A percentile compares a stretch with the other conserved stretches of the same genome.
phyloP scores from a whole-genome alignment of 2,888 invertebrate genomes.

The Orthonychiurus folsomi region DNA sequence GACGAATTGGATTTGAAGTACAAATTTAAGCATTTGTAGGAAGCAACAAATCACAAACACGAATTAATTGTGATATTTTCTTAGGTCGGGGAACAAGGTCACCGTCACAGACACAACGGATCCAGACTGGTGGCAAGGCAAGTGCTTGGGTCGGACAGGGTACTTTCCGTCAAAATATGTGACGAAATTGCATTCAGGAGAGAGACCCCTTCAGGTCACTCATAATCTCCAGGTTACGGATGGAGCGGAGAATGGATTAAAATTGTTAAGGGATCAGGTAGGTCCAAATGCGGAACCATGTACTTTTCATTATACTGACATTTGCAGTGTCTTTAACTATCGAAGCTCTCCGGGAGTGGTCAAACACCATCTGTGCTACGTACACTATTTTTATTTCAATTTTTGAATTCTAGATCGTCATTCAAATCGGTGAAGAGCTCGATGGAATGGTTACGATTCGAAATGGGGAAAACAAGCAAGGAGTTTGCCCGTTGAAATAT shows the following conservation, averaged over 20 bases:
- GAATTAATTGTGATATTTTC: too few species aligned
- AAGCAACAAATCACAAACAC: too few species aligned
- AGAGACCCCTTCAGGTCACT: conserved; percentile 80
- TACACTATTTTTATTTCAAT: too few species aligned
- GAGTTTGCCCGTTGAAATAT: conserved; percentile 86
- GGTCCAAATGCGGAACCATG: background rate
- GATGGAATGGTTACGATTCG: conserved; percentile 91
- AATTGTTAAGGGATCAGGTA: conserved; percentile 75
- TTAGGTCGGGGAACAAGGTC: conserved; percentile 74
- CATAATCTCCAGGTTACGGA: conserved; percentile 78
- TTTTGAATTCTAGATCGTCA: conserved; percentile 59
- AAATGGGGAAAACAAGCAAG: conserved; percentile 84
- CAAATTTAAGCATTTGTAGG: conserved; percentile 39
- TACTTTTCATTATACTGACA: background rate
- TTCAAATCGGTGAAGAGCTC: conserved; percentile 79
- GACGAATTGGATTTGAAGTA: conserved; percentile 87
- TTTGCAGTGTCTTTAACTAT: background rate
- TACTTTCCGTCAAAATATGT: conserved; percentile 94
- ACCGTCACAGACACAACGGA: conserved; percentile 90
- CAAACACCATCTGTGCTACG: background rate
- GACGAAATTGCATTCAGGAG: conserved; percentile 78
- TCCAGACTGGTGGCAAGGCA: conserved; percentile 96
- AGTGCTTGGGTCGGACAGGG: conserved; percentile 79
- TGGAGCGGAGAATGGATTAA: conserved; percentile 64
- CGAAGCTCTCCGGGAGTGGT: background rate